Evolutionary conservation across 2,113 vertebrate genomes (phyloP), one percentile per base, ranked within the genome.

Genomic region (Chelonoidis abingdonii): DNA sequence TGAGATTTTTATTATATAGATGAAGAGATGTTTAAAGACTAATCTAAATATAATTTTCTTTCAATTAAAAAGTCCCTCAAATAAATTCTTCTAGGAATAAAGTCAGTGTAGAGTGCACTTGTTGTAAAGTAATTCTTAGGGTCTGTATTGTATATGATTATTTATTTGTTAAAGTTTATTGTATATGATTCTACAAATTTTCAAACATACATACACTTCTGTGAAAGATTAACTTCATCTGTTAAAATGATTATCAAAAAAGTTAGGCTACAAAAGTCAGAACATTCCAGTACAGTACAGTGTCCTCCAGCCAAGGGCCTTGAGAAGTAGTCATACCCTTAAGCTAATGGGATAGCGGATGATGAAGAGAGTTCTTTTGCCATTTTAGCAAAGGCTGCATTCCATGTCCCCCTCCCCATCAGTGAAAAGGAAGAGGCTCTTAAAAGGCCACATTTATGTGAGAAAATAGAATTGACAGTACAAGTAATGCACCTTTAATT

Each of bases 51-150:
- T 0, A 14, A 72, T 8, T 3, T 83, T 87, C 21, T 62, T 72
- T 79, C 5, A 38, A 10, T 59, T 59, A 29, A 59, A 29, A 59
- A 59, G 19, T 50, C 81, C 75, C 82, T 84, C 87, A 1, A 8
- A 14, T 38, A 54, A 4, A 0, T 41, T 92, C 52, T 17, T 17
- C 8, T 0, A 0, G 75, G 54, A 29, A 50, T 5, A 11, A 4
- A 41, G 3, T 57, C 75, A 57, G 47, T 49, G 52, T 25, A 17
- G 86, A 83, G 62, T 13, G 3, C 86, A 44, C 12, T 25, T 9
- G 49, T 27, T 88, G 65, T 1, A 65, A 57, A n/a, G 79, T 76
- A 52, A 76, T 41, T 54, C 8, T 49, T 72, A 29, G 22, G 65
- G 8, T 87, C 14, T 50, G 0, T 3, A 19, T 27, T 1, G 17